Percentiles rank a stretch among this genome's conserved stretches.
phyloP scores from a whole-genome alignment of 2,888 invertebrate genomes.

The Tetragonisca angustula region DNA sequence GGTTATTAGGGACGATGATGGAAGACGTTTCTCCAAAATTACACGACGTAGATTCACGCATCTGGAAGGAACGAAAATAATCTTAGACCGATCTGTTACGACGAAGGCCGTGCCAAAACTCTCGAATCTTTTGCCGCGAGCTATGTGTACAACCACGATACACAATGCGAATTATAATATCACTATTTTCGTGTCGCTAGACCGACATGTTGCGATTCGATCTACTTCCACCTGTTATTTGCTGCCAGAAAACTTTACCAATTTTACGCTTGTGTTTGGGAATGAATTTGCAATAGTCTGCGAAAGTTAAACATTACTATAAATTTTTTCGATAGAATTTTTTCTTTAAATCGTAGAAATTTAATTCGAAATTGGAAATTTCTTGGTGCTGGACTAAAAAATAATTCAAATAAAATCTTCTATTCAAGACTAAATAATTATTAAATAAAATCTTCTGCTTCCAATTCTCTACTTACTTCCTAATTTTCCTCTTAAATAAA shows the following conservation, averaged over 20 bases:
- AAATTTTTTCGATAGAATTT: not conserved
- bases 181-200: slow-evolving; percentile 39
- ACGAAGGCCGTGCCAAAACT: slow-evolving; percentile 52
- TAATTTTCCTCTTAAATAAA: too few relatives aligned
- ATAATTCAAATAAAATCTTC: not conserved
- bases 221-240: slow-evolving; percentile 40
- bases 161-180: slow-evolving; percentile 54
- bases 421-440: not conserved
- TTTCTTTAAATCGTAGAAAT: not conserved
- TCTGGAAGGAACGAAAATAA: slow-evolving; percentile 55
- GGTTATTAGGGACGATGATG: not conserved
- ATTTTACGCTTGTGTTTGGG: not conserved
- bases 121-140: slow-evolving; percentile 9
- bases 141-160: slow-evolving; percentile 18
- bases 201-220: slow-evolving; percentile 4
- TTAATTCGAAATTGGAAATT: not conserved
- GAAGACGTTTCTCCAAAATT: slow-evolving; percentile 26
- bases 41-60: not conserved
- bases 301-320: not conserved
- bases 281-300: not conserved
- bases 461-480: not conserved
- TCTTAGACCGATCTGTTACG: slow-evolving; percentile 43
- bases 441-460: not conserved
- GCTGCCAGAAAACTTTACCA: not conserved
- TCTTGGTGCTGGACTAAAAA: not conserved